Conservation (phyloP, 1,140 invertebrate species). For the Brachionus asplanchnoidis region DNA sequence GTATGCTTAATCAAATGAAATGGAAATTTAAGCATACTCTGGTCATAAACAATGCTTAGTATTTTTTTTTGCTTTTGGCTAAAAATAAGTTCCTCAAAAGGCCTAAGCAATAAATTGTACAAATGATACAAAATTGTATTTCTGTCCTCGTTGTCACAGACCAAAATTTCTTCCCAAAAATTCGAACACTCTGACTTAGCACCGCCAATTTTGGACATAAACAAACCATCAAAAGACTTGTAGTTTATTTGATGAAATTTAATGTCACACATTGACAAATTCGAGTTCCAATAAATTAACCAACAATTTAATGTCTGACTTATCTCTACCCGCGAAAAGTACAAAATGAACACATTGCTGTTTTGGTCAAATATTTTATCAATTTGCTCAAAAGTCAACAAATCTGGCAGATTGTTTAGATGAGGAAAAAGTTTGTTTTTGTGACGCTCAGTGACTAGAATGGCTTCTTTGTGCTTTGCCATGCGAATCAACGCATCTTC, state of each 20-base stretch:
- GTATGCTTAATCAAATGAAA: conserved; percentile 20
- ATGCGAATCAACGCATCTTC: conserved; percentile 5
- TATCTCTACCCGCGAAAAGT: not conserved
- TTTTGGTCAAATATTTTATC: not conserved
- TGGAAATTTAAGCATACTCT: conserved; percentile 25
- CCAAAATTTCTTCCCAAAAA: conserved; percentile 9
- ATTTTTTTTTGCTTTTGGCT: not conserved
- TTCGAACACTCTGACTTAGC: not conserved
- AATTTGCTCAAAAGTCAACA: conserved; percentile 24
- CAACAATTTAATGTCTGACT: conserved; percentile 32
- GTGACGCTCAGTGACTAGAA: conserved; percentile 25
- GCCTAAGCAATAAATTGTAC: conserved; percentile 5
- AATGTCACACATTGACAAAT: not conserved
- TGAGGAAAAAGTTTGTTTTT: not conserved
- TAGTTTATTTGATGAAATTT: conserved; percentile 27
- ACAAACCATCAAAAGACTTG: conserved; percentile 32
- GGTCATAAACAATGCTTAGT: not conserved
- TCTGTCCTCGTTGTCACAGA: not conserved
- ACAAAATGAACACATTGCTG: not conserved
- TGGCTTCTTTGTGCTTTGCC: conserved; percentile 9
- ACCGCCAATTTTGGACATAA: conserved; percentile 23
- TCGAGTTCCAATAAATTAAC: not conserved
- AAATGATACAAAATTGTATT: not conserved
- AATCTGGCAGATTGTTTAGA: not conserved
- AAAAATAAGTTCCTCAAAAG: not conserved